Conservation (phyloP, 2,797 vertebrate genomes). For the Falco novaeseelandiae region DNA sequence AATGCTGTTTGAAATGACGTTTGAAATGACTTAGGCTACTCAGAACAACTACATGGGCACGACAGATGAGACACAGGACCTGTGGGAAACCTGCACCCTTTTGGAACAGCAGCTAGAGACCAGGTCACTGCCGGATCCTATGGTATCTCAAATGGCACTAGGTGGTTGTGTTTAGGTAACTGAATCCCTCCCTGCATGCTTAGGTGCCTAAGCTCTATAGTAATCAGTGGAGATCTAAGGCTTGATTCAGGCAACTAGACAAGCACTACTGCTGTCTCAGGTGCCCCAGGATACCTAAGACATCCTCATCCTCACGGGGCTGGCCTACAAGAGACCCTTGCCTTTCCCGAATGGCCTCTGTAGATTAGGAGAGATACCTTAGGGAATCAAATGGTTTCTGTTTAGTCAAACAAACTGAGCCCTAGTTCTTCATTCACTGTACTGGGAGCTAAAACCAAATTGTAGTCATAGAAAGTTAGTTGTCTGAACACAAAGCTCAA, state of each 20-base stretch:
- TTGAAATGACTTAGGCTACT: neutral
- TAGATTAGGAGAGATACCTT: neutral
- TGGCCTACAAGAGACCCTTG: neutral
- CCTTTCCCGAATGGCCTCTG: neutral
- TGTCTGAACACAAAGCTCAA: neutral
- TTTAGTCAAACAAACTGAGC: neutral
- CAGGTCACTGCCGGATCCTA: neutral
- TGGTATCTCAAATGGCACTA: neutral
- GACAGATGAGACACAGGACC: neutral
- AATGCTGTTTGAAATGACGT: neutral
- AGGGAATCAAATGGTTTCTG: neutral
- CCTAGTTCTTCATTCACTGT: neutral
- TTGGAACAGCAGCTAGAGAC: neutral
- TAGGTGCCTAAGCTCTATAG: neutral
- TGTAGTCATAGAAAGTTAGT: neutral
- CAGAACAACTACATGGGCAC: neutral
- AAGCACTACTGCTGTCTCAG: neutral
- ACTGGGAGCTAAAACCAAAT: neutral
- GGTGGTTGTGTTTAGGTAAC: neutral
- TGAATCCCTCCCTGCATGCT: neutral
- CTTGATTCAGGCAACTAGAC: neutral
- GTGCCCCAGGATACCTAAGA: neutral
- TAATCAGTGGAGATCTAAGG: neutral
- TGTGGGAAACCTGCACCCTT: neutral
- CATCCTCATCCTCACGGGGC: neutral